Evolutionary conservation across 2,113 vertebrate species (phyloP).

Genomic region (Lophochroa leadbeateri): DNA sequence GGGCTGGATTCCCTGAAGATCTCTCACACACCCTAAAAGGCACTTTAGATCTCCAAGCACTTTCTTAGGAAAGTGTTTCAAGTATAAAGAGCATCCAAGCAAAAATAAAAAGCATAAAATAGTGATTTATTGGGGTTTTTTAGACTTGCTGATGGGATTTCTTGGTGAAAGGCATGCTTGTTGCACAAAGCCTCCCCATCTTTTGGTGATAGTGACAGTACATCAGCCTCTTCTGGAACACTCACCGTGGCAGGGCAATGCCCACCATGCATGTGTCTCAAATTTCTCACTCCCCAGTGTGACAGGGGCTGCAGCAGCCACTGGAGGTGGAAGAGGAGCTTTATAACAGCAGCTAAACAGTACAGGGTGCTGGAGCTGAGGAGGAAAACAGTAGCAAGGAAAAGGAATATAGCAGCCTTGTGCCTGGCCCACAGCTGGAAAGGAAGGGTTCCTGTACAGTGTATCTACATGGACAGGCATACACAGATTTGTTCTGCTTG

Average conservation of each 20-base stretch:
- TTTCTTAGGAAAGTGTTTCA: not conserved
- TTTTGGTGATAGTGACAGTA: not conserved
- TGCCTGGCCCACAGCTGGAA: not conserved
- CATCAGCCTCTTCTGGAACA: fast-evolving
- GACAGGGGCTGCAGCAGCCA: not conserved
- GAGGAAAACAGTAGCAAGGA: not conserved
- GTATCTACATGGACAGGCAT: not conserved
- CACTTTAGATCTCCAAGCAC: not conserved
- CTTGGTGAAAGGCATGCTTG: not conserved
- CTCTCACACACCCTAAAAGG: not conserved
- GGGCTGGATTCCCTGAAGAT: not conserved
- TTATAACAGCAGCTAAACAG: not conserved
- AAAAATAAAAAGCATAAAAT: not conserved
- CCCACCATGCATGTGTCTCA: not conserved
- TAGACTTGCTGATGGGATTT: not conserved
- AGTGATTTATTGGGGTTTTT: not conserved
- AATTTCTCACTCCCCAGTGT: not conserved
- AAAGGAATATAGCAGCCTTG: not conserved
- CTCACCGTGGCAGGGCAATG: not conserved
- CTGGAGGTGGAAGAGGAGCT: not conserved
- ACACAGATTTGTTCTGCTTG: not conserved
- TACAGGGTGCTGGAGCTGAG: not conserved
- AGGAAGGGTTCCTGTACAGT: fast-evolving
- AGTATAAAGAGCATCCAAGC: not conserved
- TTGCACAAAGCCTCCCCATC: not conserved